Base-by-base conservation (phyloP, 2,797 vertebrate species). In the Chiloscyllium punctatum region DNA sequence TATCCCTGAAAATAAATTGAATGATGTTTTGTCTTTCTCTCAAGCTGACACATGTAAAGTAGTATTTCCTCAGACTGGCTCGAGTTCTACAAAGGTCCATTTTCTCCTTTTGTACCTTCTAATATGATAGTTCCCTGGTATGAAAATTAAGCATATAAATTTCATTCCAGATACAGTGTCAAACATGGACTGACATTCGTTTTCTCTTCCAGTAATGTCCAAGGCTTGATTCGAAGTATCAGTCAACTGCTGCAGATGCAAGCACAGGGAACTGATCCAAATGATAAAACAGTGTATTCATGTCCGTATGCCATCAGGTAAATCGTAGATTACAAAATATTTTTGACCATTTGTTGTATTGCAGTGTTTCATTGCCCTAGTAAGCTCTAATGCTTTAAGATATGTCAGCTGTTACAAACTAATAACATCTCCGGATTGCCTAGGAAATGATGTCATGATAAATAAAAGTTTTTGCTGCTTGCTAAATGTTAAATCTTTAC, bases 151-250 rank as follows among this genome's bases (percentile, higher is more conserved):
- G 69, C 72, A 53, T 74, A 95, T n/a, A 53, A 18, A 30, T 77
- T 57, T n/a, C 6, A 1, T 57, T 77, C 1, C 71, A 77, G 90
- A 9, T 74, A 69, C 71, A 57, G 3, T 95, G 42, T 30, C 30
- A 16, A 1, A 27, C 27, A n/a, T 69, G 62, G 69, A 77, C 33
- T 95, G 53, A 74, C 7, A 42, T 30, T 30, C 33, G 33, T 91
- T 95, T 95, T 77, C 71, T 77, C 74, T 74, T 94, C 11, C 97
- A 99, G 99, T 96, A 98, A 98, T 95, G 97, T 98, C 74, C 98
- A 99, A 25, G 99, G 99, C 68, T 98, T 99, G 96, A 96, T 99
- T n/a, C 98, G 98, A 97, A 97, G 98, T 92, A 96, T 99, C 79
- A 98, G 98, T 95, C 98, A 97, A 95, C 97, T 99, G 96, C 97